These are phyloP conservation scores for Brachynemurus nebulosus DNA, from an alignment of 2,888 invertebrate species.

Conservation along the genomic window DNA sequence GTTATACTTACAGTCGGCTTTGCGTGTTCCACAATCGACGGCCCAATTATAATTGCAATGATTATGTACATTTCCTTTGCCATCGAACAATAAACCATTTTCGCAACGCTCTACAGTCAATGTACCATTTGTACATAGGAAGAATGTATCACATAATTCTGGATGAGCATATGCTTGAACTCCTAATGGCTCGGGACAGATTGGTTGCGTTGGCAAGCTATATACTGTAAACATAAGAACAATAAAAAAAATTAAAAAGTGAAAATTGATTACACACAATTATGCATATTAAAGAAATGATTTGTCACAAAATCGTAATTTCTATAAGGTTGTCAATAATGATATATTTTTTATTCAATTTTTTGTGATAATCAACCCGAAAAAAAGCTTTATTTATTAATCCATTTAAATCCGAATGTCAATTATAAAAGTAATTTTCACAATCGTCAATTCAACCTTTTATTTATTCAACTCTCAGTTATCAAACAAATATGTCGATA, in stretches of 20 bases:
- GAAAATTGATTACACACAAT: too few species aligned
- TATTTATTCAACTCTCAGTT: too few species aligned
- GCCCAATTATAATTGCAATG: slow-evolving; percentile 94
- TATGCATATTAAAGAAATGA: too few species aligned
- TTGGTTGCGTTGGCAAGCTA: slow-evolving; percentile 38
- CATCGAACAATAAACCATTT: slow-evolving; percentile 82
- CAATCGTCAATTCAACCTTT: too few species aligned
- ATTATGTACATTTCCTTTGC: slow-evolving; percentile 76
- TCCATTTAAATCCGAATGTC: too few species aligned
- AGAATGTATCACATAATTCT: slow-evolving; percentile 77
- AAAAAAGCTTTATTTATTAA: too few species aligned
- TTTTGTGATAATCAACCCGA: too few species aligned
- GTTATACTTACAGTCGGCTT: slow-evolving; percentile 57
- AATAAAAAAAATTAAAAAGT: not conserved
- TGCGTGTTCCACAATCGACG: slow-evolving; percentile 68
- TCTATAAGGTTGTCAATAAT: too few species aligned
- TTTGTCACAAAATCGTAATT: too few species aligned
- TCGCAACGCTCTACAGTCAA: slow-evolving; percentile 81
- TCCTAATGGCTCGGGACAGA: slow-evolving; percentile 71
- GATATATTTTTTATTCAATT: too few species aligned
- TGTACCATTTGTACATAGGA: slow-evolving; percentile 82
- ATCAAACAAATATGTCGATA: too few species aligned
- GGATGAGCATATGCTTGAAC: slow-evolving; percentile 77
- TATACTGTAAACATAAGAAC: not conserved
- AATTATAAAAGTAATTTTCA: too few species aligned